Evolutionary conservation across 2,113 vertebrate species (phyloP).

Genomic region (Parus major): DNA sequence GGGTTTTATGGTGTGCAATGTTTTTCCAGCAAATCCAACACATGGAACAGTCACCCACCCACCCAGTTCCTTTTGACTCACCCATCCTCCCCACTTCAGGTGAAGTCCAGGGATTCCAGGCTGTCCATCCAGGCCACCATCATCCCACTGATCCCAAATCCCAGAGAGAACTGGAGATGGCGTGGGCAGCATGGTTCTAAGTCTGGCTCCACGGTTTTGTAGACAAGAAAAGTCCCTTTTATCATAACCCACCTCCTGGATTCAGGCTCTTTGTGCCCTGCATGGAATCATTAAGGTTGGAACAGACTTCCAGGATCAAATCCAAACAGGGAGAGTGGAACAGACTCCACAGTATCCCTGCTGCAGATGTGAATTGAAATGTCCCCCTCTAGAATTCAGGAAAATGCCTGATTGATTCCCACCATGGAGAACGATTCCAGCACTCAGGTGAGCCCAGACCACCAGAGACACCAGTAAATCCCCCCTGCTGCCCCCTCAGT

Average conservation of each 20-base stretch:
- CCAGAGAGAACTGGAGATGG: conserved; percentile 74
- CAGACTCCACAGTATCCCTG: not conserved
- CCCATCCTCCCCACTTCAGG: conserved; percentile 26
- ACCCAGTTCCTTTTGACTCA: not conserved
- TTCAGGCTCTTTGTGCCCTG: not conserved
- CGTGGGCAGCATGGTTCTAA: conserved; percentile 76
- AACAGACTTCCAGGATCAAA: not conserved
- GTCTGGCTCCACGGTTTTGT: not conserved
- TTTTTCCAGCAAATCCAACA: not conserved
- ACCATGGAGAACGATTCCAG: accelerated
- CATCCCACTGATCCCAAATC: conserved; percentile 61
- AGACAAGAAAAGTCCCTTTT: not conserved
- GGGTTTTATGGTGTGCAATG: not conserved
- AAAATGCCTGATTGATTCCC: not conserved
- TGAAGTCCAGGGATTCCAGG: conserved; percentile 53
- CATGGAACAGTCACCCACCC: accelerated
- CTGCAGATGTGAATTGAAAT: not conserved
- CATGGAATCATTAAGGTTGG: not conserved
- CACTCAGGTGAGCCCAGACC: not conserved
- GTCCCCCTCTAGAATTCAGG: not conserved
- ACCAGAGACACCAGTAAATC: not conserved
- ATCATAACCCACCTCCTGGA: not conserved
- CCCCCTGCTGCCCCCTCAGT: not conserved
- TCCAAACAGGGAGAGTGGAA: not conserved
- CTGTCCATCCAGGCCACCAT: conserved; percentile 67